phyloP scores from a whole-genome alignment of 2,113 vertebrate genomes.

The Lampris incognitus region DNA sequence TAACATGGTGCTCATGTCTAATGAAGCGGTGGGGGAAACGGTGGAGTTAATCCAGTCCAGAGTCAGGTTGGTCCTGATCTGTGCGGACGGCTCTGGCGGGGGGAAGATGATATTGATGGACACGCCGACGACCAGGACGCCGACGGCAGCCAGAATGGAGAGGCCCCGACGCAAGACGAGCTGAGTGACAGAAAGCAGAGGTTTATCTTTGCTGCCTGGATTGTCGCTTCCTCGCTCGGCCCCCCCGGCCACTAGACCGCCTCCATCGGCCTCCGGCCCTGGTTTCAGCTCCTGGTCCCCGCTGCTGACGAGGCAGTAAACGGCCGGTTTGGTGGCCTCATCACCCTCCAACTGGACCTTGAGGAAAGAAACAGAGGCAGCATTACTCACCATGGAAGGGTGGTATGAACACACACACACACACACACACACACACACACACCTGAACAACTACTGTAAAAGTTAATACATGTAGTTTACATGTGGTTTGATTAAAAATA shows the following conservation, averaged over 20 bases:
- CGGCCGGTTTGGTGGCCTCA: constrained; percentile 27
- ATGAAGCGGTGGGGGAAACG: constrained; percentile 23
- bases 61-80: constrained; percentile 65
- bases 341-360: constrained; percentile 43
- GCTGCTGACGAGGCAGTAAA: constrained; percentile 63
- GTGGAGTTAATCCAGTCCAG: constrained; percentile 60
- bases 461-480: no score
- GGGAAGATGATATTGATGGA: constrained; percentile 64
- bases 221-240: constrained; percentile 11
- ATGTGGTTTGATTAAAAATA: no score
- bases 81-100: constrained; percentile 42
- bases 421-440: neutral
- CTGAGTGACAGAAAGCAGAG: constrained; percentile 69
- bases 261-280: neutral
- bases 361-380: neutral
- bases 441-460: no score
- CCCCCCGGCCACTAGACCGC: neutral
- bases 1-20: constrained; percentile 34
- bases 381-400: constrained; percentile 15
- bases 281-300: constrained; percentile 54
- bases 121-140: constrained; percentile 68
- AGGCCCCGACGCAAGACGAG: constrained; percentile 76
- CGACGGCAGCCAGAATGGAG: constrained; percentile 33
- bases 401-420: neutral
- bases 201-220: constrained; percentile 15